These are phyloP conservation scores for Pseudomyrmex flavicornis DNA, from an alignment of 1,140 invertebrate genomes.

Conservation along the genomic window DNA sequence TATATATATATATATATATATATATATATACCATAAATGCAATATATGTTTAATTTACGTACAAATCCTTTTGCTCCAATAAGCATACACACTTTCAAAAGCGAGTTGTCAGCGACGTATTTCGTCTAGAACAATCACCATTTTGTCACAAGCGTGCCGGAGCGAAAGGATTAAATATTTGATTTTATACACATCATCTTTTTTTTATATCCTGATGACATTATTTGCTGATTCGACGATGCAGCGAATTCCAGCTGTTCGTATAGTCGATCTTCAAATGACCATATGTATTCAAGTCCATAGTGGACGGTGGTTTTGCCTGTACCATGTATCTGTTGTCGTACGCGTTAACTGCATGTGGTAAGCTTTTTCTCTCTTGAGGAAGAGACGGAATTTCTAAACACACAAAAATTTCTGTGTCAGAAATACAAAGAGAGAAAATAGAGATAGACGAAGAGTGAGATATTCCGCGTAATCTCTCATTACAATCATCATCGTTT, in stretches of 20 bases:
- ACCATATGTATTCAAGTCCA: constrained; percentile 89
- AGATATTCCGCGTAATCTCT: neutral
- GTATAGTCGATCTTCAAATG: constrained; percentile 91
- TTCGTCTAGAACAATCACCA: too few species aligned
- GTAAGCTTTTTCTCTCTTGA: constrained; percentile 13
- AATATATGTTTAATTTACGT: too few species aligned
- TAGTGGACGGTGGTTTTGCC: constrained; percentile 79
- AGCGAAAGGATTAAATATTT: too few species aligned
- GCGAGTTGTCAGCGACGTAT: too few species aligned
- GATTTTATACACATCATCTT: too few species aligned
- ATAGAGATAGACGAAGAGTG: neutral
- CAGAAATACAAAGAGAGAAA: neutral
- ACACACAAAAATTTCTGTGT: neutral
- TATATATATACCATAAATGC: too few species aligned
- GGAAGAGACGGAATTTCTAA: neutral
- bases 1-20: too few species aligned
- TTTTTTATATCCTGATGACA: too few species aligned
- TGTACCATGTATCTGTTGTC: constrained; percentile 72
- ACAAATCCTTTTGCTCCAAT: too few species aligned
- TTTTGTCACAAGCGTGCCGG: too few species aligned
- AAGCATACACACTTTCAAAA: too few species aligned
- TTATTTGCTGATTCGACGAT: constrained; percentile 87
- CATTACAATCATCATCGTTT: neutral
- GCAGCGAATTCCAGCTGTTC: constrained; percentile 89
- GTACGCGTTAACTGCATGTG: constrained; percentile 32